Percentiles rank a stretch among this genome's conserved stretches.
Conservation (phyloP, 2,797 vertebrate species). For the Melanotaenia pygmaea region DNA sequence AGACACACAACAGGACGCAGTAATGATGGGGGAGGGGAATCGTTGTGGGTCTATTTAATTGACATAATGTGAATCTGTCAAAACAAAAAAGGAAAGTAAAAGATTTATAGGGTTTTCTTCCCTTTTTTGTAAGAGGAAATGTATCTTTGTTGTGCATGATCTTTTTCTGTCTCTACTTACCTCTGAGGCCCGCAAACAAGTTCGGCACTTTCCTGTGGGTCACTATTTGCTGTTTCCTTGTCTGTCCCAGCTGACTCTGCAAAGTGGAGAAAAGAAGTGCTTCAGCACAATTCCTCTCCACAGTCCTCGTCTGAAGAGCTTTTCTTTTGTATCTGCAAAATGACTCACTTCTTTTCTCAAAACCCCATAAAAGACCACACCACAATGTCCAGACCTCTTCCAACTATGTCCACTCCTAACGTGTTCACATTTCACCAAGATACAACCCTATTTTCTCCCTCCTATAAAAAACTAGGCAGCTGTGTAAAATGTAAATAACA, state of each 20-base stretch:
- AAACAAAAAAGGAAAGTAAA: neutral
- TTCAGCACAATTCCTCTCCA: constrained; percentile 77
- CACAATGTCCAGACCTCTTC: constrained; percentile 43
- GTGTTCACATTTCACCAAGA: constrained; percentile 59
- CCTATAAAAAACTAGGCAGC: neutral
- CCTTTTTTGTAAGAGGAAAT: neutral
- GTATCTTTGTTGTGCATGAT: neutral
- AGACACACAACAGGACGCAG: constrained; percentile 56
- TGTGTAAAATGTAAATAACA: neutral
- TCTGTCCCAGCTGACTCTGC: constrained; percentile 79
- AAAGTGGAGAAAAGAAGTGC: constrained; percentile 67
- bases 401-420: constrained; percentile 21
- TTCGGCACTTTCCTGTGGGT: constrained; percentile 38
- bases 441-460: neutral
- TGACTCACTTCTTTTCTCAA: constrained; percentile 66
- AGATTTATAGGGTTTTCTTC: neutral
- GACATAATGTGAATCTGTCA: neutral
- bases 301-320: constrained; percentile 70
- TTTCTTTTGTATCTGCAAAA: constrained; percentile 75
- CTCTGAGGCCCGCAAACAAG: constrained; percentile 13
- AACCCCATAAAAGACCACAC: constrained; percentile 72
- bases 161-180: constrained; percentile 2
- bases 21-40: constrained; percentile 45
- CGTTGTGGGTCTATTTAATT: constrained; percentile 30
- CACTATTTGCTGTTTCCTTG: constrained; percentile 46